Evolutionary conservation across 2,888 invertebrate species (phyloP), one percentile per base, ranked within the genome.

Genomic region (Synanthedon andrenaeformis): DNA sequence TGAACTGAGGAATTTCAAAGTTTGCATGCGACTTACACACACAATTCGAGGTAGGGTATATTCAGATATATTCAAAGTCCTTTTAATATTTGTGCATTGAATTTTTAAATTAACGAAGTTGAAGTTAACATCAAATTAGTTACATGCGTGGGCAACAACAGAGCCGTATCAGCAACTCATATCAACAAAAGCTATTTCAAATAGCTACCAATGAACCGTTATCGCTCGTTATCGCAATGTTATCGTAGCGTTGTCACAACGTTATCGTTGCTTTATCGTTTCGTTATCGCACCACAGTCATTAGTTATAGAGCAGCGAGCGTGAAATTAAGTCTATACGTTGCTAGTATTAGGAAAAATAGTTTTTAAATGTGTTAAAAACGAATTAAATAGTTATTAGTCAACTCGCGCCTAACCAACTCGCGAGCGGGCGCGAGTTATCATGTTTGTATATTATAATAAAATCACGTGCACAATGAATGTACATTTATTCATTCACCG

Each of bases 291-390:
- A 51, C 52, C 59, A 56, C 66, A 64, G 67, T 70, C 73, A 72
- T 76, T 76, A 74, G 70, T 61, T 56, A 62, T 55, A 57, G 62
- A 59, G 67, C 63, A 66, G 62, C 61, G 57, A 60, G 64, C 70
- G 66, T 72, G 65, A 72, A 75, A 75, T 72, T 64, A 65, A 13
- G 17, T 19, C 49, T n/a, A 14, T 12, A 14, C 14, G 45, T 13
- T 14, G 45, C 14, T 45, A n/a, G n/a, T 45, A n/a, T 45, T n/a
- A 45, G 45, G 45, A 45, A 45, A 42, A 45, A 45, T 45, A 13
- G 45, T n/a, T 45, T 35, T 35, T 10, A 35, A 35, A 35, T 10
- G 35, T 10, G 35, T 35, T 35, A 35, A 35, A 35, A 35, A 35
- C 2, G 28, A 35, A 35, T 35, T 35, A 35, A 10, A 35, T 35